Conservation (phyloP, 2,888 invertebrate species). For the Hemistola chrysoprasaria region DNA sequence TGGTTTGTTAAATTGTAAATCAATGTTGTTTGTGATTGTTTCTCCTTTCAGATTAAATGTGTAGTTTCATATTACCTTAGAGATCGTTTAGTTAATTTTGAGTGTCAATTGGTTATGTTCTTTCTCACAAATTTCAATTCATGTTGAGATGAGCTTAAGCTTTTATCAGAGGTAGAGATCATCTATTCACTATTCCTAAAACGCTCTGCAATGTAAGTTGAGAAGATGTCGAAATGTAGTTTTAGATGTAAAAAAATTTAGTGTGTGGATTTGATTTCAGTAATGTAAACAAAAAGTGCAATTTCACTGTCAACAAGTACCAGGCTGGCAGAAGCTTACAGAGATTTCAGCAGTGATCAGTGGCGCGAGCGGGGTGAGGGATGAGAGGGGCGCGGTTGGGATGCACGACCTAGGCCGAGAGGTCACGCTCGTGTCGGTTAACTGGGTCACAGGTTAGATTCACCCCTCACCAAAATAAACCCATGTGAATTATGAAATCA, state of each 20-base stretch:
- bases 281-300: slow-evolving; percentile 3
- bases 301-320: slow-evolving; percentile 8
- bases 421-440: slow-evolving; percentile 69
- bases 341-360: slow-evolving; percentile 36
- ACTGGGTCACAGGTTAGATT: slow-evolving; percentile 70
- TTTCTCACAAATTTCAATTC: too few relatives aligned
- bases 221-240: too few relatives aligned
- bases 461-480: slow-evolving; percentile 64
- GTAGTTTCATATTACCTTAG: too few relatives aligned
- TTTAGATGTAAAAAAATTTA: not conserved
- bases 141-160: too few relatives aligned
- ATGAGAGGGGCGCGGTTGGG: slow-evolving; percentile 23
- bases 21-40: too few relatives aligned
- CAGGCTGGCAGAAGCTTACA: slow-evolving; percentile 11
- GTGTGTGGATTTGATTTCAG: not conserved
- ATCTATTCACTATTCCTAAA: too few relatives aligned
- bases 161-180: too few relatives aligned
- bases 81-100: too few relatives aligned
- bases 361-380: slow-evolving; percentile 20
- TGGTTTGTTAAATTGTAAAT: too few relatives aligned
- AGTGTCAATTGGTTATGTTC: too few relatives aligned
- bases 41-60: too few relatives aligned
- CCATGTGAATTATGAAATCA: slow-evolving; percentile 31
- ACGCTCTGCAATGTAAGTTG: too few relatives aligned
- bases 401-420: slow-evolving; percentile 61